Conservation (phyloP, 2,113 vertebrate species). For the Sigmodon hispidus region DNA sequence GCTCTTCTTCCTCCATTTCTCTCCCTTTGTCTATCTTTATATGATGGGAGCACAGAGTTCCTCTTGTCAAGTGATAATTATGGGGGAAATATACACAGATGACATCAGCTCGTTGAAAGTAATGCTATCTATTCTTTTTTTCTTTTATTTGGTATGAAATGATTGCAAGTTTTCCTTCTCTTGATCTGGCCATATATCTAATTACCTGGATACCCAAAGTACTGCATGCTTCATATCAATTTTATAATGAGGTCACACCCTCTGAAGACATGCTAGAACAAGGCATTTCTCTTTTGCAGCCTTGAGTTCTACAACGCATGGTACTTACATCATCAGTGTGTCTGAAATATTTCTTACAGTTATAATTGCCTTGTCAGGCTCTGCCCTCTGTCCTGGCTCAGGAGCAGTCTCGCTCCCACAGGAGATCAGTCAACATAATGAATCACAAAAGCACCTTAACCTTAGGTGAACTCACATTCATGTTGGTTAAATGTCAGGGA, state of each 20-base stretch:
- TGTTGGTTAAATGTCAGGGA: slow-evolving; percentile 33
- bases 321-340: too few species aligned
- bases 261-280: not conserved
- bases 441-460: not conserved
- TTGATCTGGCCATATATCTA: not conserved
- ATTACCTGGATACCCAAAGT: not conserved
- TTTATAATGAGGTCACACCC: not conserved
- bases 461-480: not conserved
- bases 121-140: not conserved
- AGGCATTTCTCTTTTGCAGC: not conserved
- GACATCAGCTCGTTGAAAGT: not conserved
- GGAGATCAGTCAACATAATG: not conserved
- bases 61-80: not conserved
- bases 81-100: not conserved
- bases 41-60: not conserved
- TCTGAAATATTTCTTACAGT: not conserved
- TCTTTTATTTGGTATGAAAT: not conserved
- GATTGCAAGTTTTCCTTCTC: not conserved
- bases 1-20: not conserved
- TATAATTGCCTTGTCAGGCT: not conserved
- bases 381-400: not conserved
- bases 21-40: not conserved
- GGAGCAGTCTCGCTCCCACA: not conserved
- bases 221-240: not conserved
- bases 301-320: not conserved